phyloP scores from a whole-genome alignment of 2,797 vertebrate species.

The Poecilia velifera region DNA sequence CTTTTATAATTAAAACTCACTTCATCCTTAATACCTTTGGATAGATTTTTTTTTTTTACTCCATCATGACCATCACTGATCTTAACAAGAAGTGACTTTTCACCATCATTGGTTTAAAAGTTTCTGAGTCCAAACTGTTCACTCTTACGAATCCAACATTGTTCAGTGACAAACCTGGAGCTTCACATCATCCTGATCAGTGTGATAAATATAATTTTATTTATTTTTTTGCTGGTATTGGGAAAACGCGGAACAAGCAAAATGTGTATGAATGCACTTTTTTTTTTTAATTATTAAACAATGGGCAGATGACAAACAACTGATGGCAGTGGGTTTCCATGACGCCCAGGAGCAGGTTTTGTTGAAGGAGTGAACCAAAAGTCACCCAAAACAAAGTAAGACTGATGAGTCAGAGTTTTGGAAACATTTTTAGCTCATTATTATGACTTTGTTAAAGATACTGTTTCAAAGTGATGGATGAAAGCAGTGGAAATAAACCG shows the following conservation, averaged over 20 bases:
- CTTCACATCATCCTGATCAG: not conserved
- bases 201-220: not conserved
- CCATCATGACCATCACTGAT: not conserved
- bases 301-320: not conserved
- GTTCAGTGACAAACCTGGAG: not conserved
- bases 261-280: not conserved
- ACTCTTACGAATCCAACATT: not conserved
- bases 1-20: not conserved
- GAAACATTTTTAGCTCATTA: no score
- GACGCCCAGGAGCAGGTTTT: not conserved
- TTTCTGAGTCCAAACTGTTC: not conserved
- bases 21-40: not conserved
- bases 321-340: not conserved
- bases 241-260: not conserved
- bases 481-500: not conserved
- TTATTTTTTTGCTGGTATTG: not conserved
- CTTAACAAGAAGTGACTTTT: not conserved
- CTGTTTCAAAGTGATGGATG: not conserved
- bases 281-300: not conserved
- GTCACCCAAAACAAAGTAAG: not conserved
- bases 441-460: conserved; percentile 20
- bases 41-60: not conserved
- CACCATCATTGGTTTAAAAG: not conserved
- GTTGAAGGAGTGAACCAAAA: not conserved
- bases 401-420: not conserved